Evolutionary conservation across 2,888 invertebrate species (phyloP), one percentile per base, ranked within the genome.

Genomic region (Baccha elongata): DNA sequence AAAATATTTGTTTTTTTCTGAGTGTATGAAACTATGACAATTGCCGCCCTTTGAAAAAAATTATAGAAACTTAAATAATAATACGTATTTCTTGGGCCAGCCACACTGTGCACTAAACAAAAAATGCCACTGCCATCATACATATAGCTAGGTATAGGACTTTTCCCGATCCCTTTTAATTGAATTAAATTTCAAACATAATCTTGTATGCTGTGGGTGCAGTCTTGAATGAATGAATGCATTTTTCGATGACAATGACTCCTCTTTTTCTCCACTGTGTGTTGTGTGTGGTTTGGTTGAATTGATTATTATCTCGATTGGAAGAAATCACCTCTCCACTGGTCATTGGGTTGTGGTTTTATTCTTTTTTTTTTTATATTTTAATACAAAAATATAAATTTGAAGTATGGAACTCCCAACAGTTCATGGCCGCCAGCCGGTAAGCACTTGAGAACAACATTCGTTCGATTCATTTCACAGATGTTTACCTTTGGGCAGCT

Each of bases 401-500:
- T 40, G 42, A 60, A 60, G 44, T 60, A 44, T 15, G 29, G 60
- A 60, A 44, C 17, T 44, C n/a, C 37, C 23, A 11, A n/a, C 53
- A 44, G 60, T 60, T 60, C 60, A 60, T 60, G 60, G 60, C 44
- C 60, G 44, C n/a, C 26, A 60, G 29, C 29, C 50, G 37, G 50
- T 74, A 67, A 64, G 55, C 58, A 80, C 68, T 80, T 52, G 58
- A 74, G 48, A 67, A 35, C 23, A 60, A 64, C 79, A 60, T 52
- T 50, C 55, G 68, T 69, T 69, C 55, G 64, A 80, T 68, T 68
- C 55, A 73, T 42, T 73, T 50, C 68, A 80, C 80, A 80, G 80
- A 80, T 80, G 80, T 74, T 80, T 64, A 74, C 80, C 73, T 80
- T 64, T 64, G 32, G 64, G 64, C 80, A 80, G 80, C 80, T 80